Conservation (phyloP, 2,888 invertebrate genomes). For the Xestoiulus laeticollis region DNA sequence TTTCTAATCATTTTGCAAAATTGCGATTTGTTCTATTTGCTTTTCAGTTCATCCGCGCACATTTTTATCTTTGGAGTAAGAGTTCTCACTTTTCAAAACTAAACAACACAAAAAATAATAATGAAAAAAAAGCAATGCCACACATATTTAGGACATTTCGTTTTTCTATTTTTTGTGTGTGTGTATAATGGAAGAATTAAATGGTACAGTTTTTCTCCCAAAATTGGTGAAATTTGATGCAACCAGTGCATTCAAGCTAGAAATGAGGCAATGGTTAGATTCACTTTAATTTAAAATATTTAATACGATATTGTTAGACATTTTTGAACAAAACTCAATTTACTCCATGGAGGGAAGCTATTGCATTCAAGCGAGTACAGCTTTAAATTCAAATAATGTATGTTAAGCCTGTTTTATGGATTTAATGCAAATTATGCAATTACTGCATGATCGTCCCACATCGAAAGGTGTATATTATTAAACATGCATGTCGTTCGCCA, state of each 20-base stretch:
- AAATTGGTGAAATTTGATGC: neutral
- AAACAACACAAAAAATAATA: neutral
- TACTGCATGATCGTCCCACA: no score
- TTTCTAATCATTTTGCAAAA: neutral
- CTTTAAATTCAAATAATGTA: neutral
- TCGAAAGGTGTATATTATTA: no score
- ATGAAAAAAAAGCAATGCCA: neutral
- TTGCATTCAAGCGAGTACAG: neutral
- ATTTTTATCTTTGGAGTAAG: neutral
- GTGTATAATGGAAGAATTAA: neutral
- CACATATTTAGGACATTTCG: neutral
- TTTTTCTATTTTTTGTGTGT: neutral
- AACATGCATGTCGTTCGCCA: no score
- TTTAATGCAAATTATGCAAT: neutral
- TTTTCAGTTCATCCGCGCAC: neutral
- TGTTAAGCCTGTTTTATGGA: neutral
- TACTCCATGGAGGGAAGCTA: neutral
- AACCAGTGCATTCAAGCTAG: neutral
- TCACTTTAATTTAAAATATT: neutral
- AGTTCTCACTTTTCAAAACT: neutral
- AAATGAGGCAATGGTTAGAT: neutral
- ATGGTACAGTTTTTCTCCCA: neutral
- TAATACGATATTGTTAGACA: neutral
- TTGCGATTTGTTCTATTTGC: conserved; percentile 6
- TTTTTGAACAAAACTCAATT: neutral